Evolutionary conservation across 2,888 invertebrate genomes (phyloP).

Genomic region (Acrobasis suavella): DNA sequence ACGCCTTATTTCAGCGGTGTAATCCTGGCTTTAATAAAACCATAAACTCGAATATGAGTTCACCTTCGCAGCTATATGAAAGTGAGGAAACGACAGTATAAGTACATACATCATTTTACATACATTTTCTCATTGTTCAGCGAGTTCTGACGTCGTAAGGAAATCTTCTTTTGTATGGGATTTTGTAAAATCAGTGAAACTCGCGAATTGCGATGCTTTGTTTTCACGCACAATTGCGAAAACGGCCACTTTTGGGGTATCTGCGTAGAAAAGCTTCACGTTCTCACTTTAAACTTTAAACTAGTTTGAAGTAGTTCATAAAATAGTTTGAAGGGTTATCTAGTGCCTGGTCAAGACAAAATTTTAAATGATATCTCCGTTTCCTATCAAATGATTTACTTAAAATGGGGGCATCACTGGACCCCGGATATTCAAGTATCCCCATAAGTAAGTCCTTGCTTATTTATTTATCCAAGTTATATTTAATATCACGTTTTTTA

Average conservation of each 20-base stretch:
- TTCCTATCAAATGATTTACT: too few species aligned
- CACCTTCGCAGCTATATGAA: conserved; percentile 5
- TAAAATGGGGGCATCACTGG: too few species aligned
- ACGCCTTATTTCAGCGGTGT: not conserved
- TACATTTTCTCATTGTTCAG: conserved; percentile 13
- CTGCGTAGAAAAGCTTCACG: too few species aligned
- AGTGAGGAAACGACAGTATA: conserved; percentile 3
- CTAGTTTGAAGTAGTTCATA: too few species aligned
- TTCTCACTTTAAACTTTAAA: too few species aligned
- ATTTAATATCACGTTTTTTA: too few species aligned
- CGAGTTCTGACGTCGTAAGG: conserved; percentile 4
- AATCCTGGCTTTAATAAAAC: conserved; percentile 20
- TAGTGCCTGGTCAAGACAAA: too few species aligned
- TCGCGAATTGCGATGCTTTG: not conserved
- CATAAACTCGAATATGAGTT: conserved; percentile 16
- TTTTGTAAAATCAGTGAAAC: conserved; percentile 6
- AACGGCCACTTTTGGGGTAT: too few species aligned
- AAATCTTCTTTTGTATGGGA: conserved; percentile 11
- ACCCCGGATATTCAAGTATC: too few species aligned
- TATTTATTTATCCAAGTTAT: not conserved
- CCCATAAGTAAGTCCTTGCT: not conserved
- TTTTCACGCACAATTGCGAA: too few species aligned
- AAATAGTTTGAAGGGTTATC: too few species aligned
- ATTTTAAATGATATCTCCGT: too few species aligned
- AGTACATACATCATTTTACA: conserved; percentile 2